Evolutionary conservation across 2,113 vertebrate genomes (phyloP), one percentile per base, ranked within the genome.

Genomic region (Elaphurus davidianus): DNA sequence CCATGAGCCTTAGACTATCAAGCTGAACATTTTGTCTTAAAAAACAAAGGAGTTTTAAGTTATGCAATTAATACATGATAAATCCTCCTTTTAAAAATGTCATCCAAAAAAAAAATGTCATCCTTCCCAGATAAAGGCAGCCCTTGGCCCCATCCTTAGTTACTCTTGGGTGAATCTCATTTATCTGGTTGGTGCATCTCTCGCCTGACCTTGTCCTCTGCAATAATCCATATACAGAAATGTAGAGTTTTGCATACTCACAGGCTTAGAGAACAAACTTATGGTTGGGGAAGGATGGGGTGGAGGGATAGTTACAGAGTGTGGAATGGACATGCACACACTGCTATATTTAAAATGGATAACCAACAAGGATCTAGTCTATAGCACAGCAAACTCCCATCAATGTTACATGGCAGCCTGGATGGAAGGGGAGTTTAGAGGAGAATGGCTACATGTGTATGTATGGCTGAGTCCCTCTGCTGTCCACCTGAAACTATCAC

Each of bases 11-110:
- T 79, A 71, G 52, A 79, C 57, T 89, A 67, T 81, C 36, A 78
- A 71, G 40, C 50, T 60, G 43, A 97, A 91, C 17, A 67, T 28
- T 84, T 55, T 74, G 40, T 36, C 64, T 94, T 92, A 79, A 92
- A 94, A 94, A 94, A 59, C 45, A 92, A 78, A 94, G 81, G n/a
- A 4, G 43, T 52, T 91, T 92, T n/a, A 85, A 88, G 87, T 96
- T 74, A 82, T 76, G 62, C 30, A 94, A 67, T 89, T 88, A 92
- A 81, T 88, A 92, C n/a, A 60, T n/a, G 54, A 89, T 50, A 85
- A 94, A 85, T 67, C 50, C 15, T 78, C 23, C 7, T 78, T 91
- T 52, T 52, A 94, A 94, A 94, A 76, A 78, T 78, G 23, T 64
- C 76, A 87, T 62, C 74, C 54, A 4, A 0, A 13, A 93, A 93